These are phyloP conservation scores for Gorsachius magnificus DNA, from an alignment of 2,797 vertebrate genomes.

Conservation along the genomic window DNA sequence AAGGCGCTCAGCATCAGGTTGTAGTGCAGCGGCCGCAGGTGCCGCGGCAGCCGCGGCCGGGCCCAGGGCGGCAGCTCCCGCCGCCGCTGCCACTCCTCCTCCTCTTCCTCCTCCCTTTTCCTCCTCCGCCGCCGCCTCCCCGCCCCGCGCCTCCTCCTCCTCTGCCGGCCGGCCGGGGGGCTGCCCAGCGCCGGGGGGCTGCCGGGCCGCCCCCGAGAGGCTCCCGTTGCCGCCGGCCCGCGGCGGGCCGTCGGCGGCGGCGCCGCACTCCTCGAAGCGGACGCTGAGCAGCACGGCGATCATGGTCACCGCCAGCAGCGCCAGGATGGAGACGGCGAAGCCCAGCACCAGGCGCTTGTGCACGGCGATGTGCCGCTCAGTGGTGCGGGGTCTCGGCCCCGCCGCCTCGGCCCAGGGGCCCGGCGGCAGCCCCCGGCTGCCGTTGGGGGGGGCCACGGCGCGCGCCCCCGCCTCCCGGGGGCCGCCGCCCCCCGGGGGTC, in stretches of 20 bases:
- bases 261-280: slow-evolving; percentile 87
- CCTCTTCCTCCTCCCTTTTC: background rate
- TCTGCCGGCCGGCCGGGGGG: background rate
- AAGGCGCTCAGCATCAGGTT: slow-evolving; percentile 88
- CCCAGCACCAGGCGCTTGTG: slow-evolving; percentile 89
- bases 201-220: slow-evolving; percentile 62
- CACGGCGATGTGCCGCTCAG: slow-evolving; percentile 89
- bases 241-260: slow-evolving; percentile 41
- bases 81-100: slow-evolving; percentile 62
- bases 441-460: no score
- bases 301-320: slow-evolving; percentile 87
- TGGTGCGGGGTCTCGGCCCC: slow-evolving; percentile 87
- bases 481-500: slow-evolving; percentile 54
- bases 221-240: slow-evolving; percentile 63
- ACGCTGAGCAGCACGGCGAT: slow-evolving; percentile 89
- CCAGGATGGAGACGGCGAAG: slow-evolving; percentile 91
- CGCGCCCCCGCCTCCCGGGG: slow-evolving; percentile 53
- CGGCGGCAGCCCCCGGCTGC: slow-evolving; percentile 76
- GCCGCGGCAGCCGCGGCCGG: slow-evolving; percentile 81
- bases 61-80: slow-evolving; percentile 82
- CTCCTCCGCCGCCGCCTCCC: background rate
- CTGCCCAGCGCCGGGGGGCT: slow-evolving; percentile 28
- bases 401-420: slow-evolving; percentile 85
- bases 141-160: slow-evolving; percentile 26
- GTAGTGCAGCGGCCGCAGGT: slow-evolving; percentile 90